These are phyloP conservation scores for Laticauda colubrina DNA, from an alignment of 2,113 vertebrate genomes.

Conservation along the genomic window DNA sequence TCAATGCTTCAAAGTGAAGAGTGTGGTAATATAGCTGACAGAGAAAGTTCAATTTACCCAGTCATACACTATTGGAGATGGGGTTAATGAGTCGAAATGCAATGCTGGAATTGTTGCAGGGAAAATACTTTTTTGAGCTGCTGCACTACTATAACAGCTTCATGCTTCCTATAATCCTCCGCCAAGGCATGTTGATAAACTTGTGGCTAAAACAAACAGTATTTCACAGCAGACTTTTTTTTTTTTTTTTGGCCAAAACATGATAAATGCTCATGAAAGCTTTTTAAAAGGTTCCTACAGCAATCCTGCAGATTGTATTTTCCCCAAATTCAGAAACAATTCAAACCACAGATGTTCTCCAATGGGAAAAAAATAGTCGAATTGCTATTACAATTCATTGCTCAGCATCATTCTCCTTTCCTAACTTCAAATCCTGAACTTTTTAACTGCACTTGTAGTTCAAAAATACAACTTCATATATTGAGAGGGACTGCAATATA, in stretches of 20 bases:
- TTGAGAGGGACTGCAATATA: not conserved
- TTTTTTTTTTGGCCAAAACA: slow-evolving; percentile 11
- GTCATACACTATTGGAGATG: not conserved
- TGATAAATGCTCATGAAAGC: not conserved
- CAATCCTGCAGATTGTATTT: not conserved
- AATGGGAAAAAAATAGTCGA: not conserved
- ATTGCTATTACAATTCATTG: not conserved
- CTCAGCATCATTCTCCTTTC: slow-evolving; percentile 8
- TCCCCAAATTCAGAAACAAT: slow-evolving; percentile 20
- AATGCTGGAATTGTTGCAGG: not conserved
- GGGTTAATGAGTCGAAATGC: not conserved
- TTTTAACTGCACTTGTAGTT: slow-evolving; percentile 13
- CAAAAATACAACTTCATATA: slow-evolving; percentile 1
- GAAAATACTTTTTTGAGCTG: not conserved
- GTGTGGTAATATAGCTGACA: not conserved
- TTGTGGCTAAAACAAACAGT: not conserved
- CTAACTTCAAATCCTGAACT: slow-evolving; percentile 30
- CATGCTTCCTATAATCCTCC: not conserved
- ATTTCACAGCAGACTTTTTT: slow-evolving; percentile 28
- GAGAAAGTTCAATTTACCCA: not conserved
- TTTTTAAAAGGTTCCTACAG: slow-evolving; percentile 30
- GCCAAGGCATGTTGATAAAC: not conserved
- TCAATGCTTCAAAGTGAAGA: not conserved
- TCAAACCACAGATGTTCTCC: slow-evolving; percentile 1
- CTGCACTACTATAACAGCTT: not conserved